A percentile compares a stretch with the other conserved stretches of the same genome.
Conservation (phyloP, 35 echinoderm and acorn worm genomes). For the Lytechinus variegatus region DNA sequence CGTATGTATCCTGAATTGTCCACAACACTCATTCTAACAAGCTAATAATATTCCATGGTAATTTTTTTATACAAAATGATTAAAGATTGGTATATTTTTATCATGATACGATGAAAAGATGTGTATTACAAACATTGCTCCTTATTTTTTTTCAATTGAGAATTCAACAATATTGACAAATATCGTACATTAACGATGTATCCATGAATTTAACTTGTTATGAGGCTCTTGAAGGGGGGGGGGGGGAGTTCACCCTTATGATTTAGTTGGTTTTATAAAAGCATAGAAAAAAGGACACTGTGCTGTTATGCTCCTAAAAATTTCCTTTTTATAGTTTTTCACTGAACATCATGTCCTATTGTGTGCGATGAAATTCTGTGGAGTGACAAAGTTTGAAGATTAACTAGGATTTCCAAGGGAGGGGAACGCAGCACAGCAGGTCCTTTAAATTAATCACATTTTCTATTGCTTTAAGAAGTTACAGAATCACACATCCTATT, state of each 20-base stretch:
- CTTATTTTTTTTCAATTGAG: not conserved
- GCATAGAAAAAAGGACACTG: not conserved
- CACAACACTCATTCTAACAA: too few relatives aligned
- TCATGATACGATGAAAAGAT: not conserved
- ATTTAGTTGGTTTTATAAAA: not conserved
- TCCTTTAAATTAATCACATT: not conserved
- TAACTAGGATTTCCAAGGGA: not conserved
- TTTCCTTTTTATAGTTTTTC: not conserved
- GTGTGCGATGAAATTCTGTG: slow-evolving; percentile 2
- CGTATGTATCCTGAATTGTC: too few relatives aligned
- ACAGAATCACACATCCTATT: too few relatives aligned
- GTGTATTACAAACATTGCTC: not conserved
- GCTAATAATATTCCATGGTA: too few relatives aligned
- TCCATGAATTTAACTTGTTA: not conserved
- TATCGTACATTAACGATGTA: not conserved
- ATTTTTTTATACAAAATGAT: too few relatives aligned
- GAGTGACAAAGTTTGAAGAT: not conserved
- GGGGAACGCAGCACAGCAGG: not conserved
- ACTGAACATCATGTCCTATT: not conserved
- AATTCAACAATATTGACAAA: not conserved
- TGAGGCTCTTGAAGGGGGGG: not conserved
- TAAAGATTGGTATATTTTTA: too few relatives aligned
- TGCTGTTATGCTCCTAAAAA: not conserved
- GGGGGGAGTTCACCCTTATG: not conserved
- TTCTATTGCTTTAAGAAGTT: too few relatives aligned